These are phyloP conservation scores for Myrmecophaga tridactyla DNA, from an alignment of 2,113 vertebrate species.

Conservation along the genomic window DNA sequence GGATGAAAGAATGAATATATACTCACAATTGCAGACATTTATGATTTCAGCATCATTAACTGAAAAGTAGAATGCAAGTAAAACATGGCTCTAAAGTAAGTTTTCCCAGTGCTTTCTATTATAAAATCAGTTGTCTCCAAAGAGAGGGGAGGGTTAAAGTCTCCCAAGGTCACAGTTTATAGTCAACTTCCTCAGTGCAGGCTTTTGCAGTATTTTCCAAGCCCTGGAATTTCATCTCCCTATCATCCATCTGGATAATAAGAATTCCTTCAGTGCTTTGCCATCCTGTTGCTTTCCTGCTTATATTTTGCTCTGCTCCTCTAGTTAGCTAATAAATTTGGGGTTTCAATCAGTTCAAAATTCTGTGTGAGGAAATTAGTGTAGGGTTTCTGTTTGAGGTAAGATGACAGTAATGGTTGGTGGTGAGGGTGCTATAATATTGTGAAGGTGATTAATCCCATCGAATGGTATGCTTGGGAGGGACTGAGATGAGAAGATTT, in stretches of 20 bases:
- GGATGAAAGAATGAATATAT: not conserved
- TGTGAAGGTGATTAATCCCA: no score
- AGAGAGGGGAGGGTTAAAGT: not conserved
- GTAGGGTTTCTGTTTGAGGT: no score
- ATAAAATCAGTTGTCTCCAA: not conserved
- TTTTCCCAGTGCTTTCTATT: not conserved
- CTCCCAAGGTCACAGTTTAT: not conserved
- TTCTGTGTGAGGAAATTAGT: not conserved
- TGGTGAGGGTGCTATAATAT: no score
- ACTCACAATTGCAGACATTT: not conserved
- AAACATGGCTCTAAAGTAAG: not conserved
- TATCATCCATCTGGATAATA: not conserved
- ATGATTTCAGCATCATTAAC: not conserved
- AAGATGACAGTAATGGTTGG: no score
- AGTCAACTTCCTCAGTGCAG: not conserved
- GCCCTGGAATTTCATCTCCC: constrained; percentile 12
- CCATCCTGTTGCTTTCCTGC: not conserved
- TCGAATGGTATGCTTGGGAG: no score
- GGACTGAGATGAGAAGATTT: no score
- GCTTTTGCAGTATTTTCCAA: not conserved
- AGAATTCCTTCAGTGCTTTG: not conserved
- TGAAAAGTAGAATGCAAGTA: not conserved
- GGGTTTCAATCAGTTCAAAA: not conserved
- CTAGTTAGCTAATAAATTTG: not conserved
- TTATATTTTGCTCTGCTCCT: not conserved